Evolutionary conservation across 2,888 invertebrate genomes (phyloP), one percentile per base, ranked within the genome.

Genomic region (Brachypalpus laphriformis): DNA sequence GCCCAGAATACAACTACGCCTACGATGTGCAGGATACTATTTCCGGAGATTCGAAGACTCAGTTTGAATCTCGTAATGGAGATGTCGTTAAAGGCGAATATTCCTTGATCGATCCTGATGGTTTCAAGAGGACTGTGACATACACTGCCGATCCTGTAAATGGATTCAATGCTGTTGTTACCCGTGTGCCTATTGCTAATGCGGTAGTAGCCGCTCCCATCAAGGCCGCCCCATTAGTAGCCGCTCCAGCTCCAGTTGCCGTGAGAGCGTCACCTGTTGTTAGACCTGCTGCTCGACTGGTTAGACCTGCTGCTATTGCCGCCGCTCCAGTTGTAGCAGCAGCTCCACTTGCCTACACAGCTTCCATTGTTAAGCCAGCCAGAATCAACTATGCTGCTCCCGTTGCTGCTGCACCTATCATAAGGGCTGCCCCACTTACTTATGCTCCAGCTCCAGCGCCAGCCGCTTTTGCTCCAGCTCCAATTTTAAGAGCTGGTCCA

Each of bases 41-140:
- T 42, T 20, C 82, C 5, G 82, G 82, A 2, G 82, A 82, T 42
- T 76, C 77, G 1, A 82, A 82, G 65, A 59, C 56, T 1, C 82
- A 82, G n/a, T 76, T 37, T 9, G 82, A 82, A 16, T 42, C 71
- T 20, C 82, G 76, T 16, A 76, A 82, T 47, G 82, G 82, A 45
- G 82, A 82, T 71, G 76, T 82, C 6, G 82, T 82, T 14, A 76
- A 57, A 34, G 82, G 82, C 25, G 82, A 82, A 65, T 82, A 82
- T 8, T 76, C 76, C 0, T 18, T 82, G 16, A 49, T 76, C 42
- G 82, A 82, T 71, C 40, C 82, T 7, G 82, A 82, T 65, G 76
- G 82, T 3, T 82, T 59, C 37, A 76, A 57, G 70, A 57, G 82
- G 37, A 82, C 77, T 42, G 82, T 76, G 7, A 76, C 76, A 8